Evolutionary conservation across 2,888 invertebrate species (phyloP), one percentile per base, ranked within the genome.

Genomic region (Incurvaria masculella): DNA sequence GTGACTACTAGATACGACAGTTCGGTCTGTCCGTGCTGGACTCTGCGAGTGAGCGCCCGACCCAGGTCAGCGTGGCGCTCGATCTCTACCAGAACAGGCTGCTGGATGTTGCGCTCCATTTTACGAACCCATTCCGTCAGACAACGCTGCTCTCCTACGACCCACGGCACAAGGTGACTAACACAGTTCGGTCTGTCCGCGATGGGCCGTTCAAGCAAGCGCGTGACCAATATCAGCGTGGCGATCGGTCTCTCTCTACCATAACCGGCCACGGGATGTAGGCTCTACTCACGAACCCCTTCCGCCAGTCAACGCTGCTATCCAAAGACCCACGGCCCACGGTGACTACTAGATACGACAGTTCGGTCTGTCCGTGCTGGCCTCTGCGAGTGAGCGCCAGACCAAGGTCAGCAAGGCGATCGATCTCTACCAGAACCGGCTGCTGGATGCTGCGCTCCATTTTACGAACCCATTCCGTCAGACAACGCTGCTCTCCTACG

Each of bases 21-120:
- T n/a, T n/a, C n/a, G n/a, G n/a, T n/a, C 74, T 99, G 18, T 99
- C 99, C 68, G 94, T 94, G 0, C 85, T 99, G 26, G 91, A 94
- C 64, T 92, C 91, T 46, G 86, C 89, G 4, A 88, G 87, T 0
- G 90, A 90, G 21, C 76, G 87, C 14, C 88, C 87, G 54, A 92
- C 95, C 47, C 89, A 88, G 63, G 95, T 98, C 57, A 85, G 90
- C 33, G 87, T 93, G 51, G 96, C 95, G 1, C 85, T 95, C 58
- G 97, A 99, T 76, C 78, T 99, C 53, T 97, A 94, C 74, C 86
- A 84, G 53, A 88, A 88, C 56, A 85, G 85, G 56, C 79, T 88
- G 8, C 66, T 89, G 48, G 87, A 89, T 51, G 86, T 91, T 3
- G 82, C 86, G 50, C 73, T 94, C 55, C 83, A 87, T 43, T 95